A percentile compares a stretch with the other conserved stretches of the same genome.
Conservation (phyloP, 2,113 vertebrate genomes). For the Sakesphorus luctuosus region DNA sequence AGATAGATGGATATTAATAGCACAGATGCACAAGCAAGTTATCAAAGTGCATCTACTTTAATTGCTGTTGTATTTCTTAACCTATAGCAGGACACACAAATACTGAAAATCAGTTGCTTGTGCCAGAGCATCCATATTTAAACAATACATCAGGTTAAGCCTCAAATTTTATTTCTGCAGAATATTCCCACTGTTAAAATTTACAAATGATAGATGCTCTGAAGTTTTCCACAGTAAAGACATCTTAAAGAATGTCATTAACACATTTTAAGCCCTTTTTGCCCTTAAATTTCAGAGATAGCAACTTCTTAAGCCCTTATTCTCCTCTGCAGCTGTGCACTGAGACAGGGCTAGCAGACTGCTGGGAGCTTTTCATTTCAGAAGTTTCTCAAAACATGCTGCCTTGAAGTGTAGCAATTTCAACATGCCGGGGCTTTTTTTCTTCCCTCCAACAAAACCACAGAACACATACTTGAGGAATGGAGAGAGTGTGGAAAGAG, state of each 20-base stretch:
- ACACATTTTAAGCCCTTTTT: neutral
- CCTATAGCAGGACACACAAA: neutral
- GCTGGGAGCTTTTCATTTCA: neutral
- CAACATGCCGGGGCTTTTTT: neutral
- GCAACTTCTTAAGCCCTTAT: neutral
- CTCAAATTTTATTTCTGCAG: neutral
- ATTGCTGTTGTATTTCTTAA: constrained; percentile 22
- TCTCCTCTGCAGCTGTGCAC: neutral
- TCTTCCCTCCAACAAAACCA: neutral
- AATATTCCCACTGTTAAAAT: neutral
- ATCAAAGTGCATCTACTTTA: constrained; percentile 33
- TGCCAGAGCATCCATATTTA: neutral
- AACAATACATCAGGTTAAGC: neutral
- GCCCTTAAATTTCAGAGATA: neutral
- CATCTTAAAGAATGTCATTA: neutral
- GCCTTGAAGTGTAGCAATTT: neutral
- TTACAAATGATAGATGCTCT: neutral
- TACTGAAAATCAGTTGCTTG: neutral
- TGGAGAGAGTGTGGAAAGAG: neutral
- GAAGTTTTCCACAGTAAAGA: neutral
- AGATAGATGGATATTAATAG: constrained; percentile 14
- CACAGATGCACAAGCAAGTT: neutral
- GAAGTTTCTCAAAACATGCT: neutral
- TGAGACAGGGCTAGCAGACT: neutral
- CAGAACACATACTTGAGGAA: neutral